Evolutionary conservation across 1,140 invertebrate species (phyloP).

Genomic region (Panagrolaimus sp.): DNA sequence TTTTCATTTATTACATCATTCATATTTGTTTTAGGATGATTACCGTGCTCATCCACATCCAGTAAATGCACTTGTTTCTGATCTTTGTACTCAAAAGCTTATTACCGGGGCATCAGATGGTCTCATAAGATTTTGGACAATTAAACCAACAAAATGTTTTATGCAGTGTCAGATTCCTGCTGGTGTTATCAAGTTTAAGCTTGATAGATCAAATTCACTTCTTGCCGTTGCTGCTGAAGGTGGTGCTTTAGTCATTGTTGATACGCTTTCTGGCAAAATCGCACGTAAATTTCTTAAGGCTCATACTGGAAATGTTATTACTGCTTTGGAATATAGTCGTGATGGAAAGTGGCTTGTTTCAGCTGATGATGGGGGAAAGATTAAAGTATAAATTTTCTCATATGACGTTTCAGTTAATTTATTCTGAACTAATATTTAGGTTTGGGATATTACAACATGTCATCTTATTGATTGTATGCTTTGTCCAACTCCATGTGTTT

Average conservation of each 20-base stretch:
- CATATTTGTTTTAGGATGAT: neutral
- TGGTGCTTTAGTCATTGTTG: constrained; percentile 72
- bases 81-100: neutral
- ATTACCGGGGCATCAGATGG: constrained; percentile 6
- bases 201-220: constrained; percentile 62
- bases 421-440: constrained; percentile 29
- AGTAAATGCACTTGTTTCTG: neutral
- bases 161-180: constrained; percentile 3
- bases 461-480: constrained; percentile 62
- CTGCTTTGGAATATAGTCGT: constrained; percentile 70
- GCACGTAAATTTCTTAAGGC: constrained; percentile 73
- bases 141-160: neutral
- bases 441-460: constrained; percentile 40
- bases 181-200: constrained; percentile 17
- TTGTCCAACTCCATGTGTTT: constrained; percentile 71
- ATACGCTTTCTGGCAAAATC: constrained; percentile 72
- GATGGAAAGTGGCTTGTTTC: constrained; percentile 82
- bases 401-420: too few relatives aligned
- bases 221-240: constrained; percentile 77
- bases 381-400: too few relatives aligned
- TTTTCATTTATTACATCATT: neutral
- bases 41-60: neutral
- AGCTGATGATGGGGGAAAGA: constrained; percentile 65
- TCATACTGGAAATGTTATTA: constrained; percentile 63
- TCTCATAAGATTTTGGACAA: neutral